Percentiles rank a stretch among this genome's conserved stretches.
Evolutionary conservation across 2,797 vertebrate species (phyloP).

Genomic region (Clarias platycephalus): DNA sequence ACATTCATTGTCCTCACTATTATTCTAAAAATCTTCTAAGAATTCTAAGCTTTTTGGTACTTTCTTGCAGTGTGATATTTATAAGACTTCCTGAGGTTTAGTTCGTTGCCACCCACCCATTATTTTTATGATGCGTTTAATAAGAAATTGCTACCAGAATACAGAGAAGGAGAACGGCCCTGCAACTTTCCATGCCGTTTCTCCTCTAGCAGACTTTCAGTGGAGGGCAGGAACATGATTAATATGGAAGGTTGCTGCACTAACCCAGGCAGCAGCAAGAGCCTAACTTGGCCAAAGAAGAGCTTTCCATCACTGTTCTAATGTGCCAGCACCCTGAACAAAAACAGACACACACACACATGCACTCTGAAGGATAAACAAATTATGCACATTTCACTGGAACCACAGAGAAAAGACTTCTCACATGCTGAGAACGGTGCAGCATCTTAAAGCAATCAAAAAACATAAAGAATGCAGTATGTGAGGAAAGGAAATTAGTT

Average conservation of each 20-base stretch:
- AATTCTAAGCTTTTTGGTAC: neutral
- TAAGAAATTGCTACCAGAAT: neutral
- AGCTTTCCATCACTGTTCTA: conserved; percentile 39
- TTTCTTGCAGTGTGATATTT: neutral
- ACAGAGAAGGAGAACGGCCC: neutral
- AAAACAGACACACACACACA: conserved; percentile 36
- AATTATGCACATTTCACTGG: conserved; percentile 42
- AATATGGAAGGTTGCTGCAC: neutral
- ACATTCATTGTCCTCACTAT: neutral
- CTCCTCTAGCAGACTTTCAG: neutral
- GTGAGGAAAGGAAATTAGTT: conserved; percentile 40
- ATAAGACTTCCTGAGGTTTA: neutral
- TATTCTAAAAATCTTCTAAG: neutral
- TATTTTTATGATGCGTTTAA: neutral
- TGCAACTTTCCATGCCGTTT: neutral
- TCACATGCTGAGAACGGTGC: conserved; percentile 29
- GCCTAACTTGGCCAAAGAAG: conserved; percentile 23
- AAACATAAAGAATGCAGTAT: conserved; percentile 41
- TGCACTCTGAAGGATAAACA: conserved; percentile 47
- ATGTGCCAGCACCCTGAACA: conserved; percentile 37
- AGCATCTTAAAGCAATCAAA: conserved; percentile 56
- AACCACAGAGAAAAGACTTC: conserved; percentile 41
- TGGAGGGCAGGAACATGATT: conserved; percentile 11
- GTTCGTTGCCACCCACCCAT: neutral
- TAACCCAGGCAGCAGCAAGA: neutral